These are phyloP conservation scores for Gymnodraco acuticeps DNA, from an alignment of 2,797 vertebrate genomes.

Conservation along the genomic window DNA sequence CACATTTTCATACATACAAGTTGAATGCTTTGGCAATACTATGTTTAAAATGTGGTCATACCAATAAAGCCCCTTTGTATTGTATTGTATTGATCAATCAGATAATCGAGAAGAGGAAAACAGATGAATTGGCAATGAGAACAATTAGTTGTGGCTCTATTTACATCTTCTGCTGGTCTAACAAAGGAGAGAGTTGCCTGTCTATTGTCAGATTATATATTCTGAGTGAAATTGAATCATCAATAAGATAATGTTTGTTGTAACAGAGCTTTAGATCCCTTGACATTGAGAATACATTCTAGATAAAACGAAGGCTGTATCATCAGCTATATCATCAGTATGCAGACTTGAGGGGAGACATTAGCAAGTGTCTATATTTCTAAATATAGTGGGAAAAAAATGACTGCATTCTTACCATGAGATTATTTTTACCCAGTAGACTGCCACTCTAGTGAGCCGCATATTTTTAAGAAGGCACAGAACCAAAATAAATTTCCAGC, in stretches of 20 bases:
- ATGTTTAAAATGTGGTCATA: too few species aligned
- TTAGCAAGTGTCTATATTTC: constrained; percentile 20
- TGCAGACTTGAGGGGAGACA: constrained; percentile 1
- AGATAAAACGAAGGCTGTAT: neutral
- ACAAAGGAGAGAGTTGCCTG: neutral
- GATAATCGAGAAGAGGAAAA: neutral
- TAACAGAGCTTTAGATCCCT: neutral
- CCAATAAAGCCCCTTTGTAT: too few species aligned
- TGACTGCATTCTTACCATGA: constrained; percentile 16
- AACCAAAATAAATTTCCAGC: constrained; percentile 35
- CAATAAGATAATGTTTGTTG: neutral
- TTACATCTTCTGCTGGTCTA: neutral
- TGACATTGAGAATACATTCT: neutral
- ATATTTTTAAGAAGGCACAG: constrained; percentile 34
- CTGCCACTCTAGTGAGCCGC: constrained; percentile 26
- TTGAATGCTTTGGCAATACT: too few species aligned
- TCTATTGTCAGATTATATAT: neutral
- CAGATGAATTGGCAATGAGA: too few species aligned
- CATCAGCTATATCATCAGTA: neutral
- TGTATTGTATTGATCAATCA: neutral
- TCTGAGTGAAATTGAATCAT: neutral
- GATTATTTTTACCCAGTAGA: constrained; percentile 27
- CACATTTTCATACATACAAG: neutral
- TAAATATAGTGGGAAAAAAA: neutral
- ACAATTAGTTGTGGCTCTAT: neutral